phyloP scores from a whole-genome alignment of 2,888 invertebrate species.

The Parnassius apollo region DNA sequence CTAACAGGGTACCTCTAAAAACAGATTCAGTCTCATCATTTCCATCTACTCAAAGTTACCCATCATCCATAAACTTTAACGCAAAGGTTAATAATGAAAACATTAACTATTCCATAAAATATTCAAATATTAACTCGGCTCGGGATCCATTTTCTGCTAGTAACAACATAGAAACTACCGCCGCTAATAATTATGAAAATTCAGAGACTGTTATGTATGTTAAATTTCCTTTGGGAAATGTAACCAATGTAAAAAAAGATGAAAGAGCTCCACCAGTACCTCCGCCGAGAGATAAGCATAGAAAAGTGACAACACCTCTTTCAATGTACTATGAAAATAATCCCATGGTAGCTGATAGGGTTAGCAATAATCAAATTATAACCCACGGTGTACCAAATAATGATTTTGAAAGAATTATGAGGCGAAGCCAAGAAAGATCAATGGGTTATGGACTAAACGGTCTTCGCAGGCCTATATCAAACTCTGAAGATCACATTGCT shows the following conservation, averaged over 20 bases:
- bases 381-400: conserved; percentile 71
- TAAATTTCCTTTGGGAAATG: conserved; percentile 77
- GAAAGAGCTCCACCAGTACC: conserved; percentile 86
- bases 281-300: conserved; percentile 88
- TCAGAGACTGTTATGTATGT: conserved; percentile 72
- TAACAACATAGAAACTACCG: conserved; percentile 61
- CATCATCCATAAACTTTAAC: conserved; percentile 78
- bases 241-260: conserved; percentile 65
- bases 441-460: conserved; percentile 70
- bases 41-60: conserved; percentile 76
- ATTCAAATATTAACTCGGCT: conserved; percentile 59
- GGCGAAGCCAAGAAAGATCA: conserved; percentile 72
- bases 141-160: conserved; percentile 65
- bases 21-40: conserved; percentile 78
- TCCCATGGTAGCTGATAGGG: conserved; percentile 55
- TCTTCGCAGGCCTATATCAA: conserved; percentile 72
- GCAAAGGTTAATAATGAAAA: conserved; percentile 79
- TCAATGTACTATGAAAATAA: conserved; percentile 77
- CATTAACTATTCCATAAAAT: conserved; percentile 75
- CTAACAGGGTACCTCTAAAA: conserved; percentile 62
- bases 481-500: conserved; percentile 76
- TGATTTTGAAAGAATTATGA: conserved; percentile 74
- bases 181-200: conserved; percentile 61
- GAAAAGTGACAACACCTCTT: conserved; percentile 77
- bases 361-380: conserved; percentile 49